Evolutionary conservation across 1,140 invertebrate species (phyloP).

Genomic region (Copidosoma floridanum): DNA sequence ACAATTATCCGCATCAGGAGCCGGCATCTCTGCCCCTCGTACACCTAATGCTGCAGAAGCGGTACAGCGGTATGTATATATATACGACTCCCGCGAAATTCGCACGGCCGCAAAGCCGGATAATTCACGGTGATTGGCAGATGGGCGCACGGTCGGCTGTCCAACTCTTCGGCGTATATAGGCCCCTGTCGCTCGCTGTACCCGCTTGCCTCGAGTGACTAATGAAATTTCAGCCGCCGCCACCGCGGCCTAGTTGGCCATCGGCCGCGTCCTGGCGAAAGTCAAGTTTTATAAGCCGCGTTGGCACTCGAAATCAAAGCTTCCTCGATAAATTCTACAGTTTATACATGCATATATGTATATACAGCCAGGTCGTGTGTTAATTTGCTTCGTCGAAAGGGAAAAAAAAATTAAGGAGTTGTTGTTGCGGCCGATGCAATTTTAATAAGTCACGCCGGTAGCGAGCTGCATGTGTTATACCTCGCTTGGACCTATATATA

Average conservation of each 20-base stretch:
- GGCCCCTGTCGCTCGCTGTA: no score
- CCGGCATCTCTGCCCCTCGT: no score
- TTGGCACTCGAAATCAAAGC: slow-evolving; percentile 7
- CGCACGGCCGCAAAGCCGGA: slow-evolving; percentile 1
- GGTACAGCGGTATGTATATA: no score
- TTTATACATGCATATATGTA: no score
- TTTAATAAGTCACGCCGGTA: slow-evolving; percentile 21
- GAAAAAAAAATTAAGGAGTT: no score
- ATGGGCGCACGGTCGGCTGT: background rate
- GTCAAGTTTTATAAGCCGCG: slow-evolving; percentile 12
- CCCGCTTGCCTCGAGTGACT: slow-evolving; percentile 13
- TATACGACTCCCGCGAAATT: background rate
- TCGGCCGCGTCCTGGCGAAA: background rate
- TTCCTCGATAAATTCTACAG: slow-evolving; percentile 11
- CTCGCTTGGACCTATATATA: no score
- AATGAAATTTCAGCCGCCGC: slow-evolving; percentile 22
- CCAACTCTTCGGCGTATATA: no score
- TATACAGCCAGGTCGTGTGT: no score
- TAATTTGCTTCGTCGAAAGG: no score
- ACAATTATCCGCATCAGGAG: no score
- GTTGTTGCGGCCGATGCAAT: slow-evolving; percentile 21
- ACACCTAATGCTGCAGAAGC: no score
- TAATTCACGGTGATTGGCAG: slow-evolving; percentile 19
- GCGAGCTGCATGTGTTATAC: background rate
- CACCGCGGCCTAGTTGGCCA: slow-evolving; percentile 14